phyloP scores from a whole-genome alignment of 1,140 invertebrate genomes.

The Mesaphorura yosii region DNA sequence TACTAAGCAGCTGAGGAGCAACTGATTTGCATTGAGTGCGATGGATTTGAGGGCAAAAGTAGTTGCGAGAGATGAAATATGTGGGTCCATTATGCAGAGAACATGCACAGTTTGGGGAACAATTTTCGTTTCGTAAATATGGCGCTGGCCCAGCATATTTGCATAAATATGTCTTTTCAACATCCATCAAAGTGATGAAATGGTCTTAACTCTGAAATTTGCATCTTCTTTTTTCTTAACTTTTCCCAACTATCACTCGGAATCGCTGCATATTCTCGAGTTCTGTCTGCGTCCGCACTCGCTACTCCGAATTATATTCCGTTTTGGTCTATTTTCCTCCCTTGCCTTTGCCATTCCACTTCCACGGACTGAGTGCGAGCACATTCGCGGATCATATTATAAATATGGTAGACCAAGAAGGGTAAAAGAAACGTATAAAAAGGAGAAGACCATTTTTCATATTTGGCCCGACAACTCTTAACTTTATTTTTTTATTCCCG shows the following conservation, averaged over 20 bases:
- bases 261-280: too few species aligned
- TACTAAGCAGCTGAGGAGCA: too few species aligned
- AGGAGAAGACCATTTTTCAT: constrained; percentile 26
- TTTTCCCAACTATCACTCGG: too few species aligned
- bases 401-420: too few species aligned
- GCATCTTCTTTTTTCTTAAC: too few species aligned
- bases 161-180: constrained; percentile 31
- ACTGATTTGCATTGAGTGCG: constrained; percentile 31
- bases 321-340: too few species aligned
- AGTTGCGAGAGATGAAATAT: constrained; percentile 29
- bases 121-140: constrained; percentile 30
- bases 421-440: too few species aligned
- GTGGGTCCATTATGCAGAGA: constrained; percentile 25
- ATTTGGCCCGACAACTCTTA: background rate
- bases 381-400: too few species aligned
- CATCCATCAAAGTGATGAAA: constrained; percentile 32
- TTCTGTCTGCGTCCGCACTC: too few species aligned
- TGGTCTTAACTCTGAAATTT: constrained; percentile 28
- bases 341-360: constrained; percentile 21
- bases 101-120: constrained; percentile 28
- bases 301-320: too few species aligned
- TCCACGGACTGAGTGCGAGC: too few species aligned
- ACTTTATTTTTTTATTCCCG: background rate
- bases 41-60: constrained; percentile 23
- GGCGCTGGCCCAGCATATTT: constrained; percentile 28